Evolutionary conservation across 2,113 vertebrate genomes (phyloP).

Genomic region (Pygoscelis antarcticus): DNA sequence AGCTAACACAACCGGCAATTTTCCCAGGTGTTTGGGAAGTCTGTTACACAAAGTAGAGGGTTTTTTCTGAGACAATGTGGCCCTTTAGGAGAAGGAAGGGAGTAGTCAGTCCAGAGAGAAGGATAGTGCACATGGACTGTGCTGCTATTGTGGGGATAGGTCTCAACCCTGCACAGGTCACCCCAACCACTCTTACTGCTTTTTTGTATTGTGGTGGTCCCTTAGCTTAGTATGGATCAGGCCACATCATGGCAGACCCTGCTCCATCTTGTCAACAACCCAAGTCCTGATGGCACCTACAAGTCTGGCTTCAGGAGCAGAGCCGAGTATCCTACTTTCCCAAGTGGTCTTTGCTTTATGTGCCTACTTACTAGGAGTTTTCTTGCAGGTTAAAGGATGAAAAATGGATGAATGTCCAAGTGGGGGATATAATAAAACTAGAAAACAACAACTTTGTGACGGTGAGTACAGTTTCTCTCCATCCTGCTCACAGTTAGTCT

Average conservation of each 20-base stretch:
- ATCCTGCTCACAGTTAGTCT: not conserved
- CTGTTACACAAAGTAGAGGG: not conserved
- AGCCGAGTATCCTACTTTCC: not conserved
- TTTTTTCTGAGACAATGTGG: not conserved
- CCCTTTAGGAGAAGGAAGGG: not conserved
- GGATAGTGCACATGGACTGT: too few species aligned
- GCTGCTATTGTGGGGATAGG: not conserved
- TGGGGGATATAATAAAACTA: constrained; percentile 93
- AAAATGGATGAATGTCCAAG: constrained; percentile 94
- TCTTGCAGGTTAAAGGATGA: constrained; percentile 82
- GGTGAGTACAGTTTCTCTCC: constrained; percentile 70
- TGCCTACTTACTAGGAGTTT: constrained; percentile 1
- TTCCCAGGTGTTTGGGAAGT: not conserved
- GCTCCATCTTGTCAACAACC: not conserved
- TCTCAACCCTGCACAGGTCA: not conserved
- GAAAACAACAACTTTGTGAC: constrained; percentile 91
- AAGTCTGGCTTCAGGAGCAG: not conserved
- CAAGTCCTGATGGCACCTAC: not conserved
- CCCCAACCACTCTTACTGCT: not conserved
- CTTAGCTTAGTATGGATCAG: not conserved
- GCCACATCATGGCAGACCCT: not conserved
- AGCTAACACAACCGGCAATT: not conserved
- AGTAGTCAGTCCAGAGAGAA: not conserved
- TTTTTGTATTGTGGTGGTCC: not conserved
- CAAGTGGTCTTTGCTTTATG: not conserved